These are phyloP conservation scores for Plagodis dolabraria DNA, from an alignment of 2,888 invertebrate species.

Conservation along the genomic window DNA sequence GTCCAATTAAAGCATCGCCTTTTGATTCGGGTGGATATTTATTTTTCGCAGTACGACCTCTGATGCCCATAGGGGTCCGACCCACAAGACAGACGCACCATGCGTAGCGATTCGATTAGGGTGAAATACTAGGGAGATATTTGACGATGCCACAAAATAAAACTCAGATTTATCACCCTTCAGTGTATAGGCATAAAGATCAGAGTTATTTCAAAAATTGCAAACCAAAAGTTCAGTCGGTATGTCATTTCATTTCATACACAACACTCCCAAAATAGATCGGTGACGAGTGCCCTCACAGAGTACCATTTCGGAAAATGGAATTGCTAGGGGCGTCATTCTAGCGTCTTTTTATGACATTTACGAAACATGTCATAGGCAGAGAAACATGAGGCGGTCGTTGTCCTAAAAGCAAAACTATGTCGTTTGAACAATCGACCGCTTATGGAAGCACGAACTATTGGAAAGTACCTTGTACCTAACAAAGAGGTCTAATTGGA, in stretches of 20 bases:
- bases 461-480: conserved; percentile 31
- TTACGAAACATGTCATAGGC: conserved; percentile 42
- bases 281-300: conserved; percentile 72
- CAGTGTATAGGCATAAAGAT: conserved; percentile 28
- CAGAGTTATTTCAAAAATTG: conserved; percentile 14
- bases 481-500: conserved; percentile 57
- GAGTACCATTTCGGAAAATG: conserved; percentile 78
- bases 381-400: conserved; percentile 36
- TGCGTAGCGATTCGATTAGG: conserved; percentile 83
- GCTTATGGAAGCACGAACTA: conserved; percentile 32
- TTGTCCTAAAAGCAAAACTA: conserved; percentile 49
- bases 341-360: conserved; percentile 64
- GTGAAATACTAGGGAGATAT: conserved; percentile 76
- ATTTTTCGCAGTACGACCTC: conserved; percentile 77
- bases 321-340: conserved; percentile 76
- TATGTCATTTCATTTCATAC: conserved; percentile 81
- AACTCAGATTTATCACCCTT: conserved; percentile 42
- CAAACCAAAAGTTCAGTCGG: conserved; percentile 46
- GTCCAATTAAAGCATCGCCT: conserved; percentile 76
- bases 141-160: conserved; percentile 72
- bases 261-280: conserved; percentile 80
- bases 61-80: conserved; percentile 75
- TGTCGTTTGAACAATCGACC: conserved; percentile 46
- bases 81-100: conserved; percentile 78
- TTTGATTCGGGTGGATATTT: conserved; percentile 78